Base-by-base conservation (phyloP, 2,888 invertebrate species). In the Pyrochroa serraticornis region DNA sequence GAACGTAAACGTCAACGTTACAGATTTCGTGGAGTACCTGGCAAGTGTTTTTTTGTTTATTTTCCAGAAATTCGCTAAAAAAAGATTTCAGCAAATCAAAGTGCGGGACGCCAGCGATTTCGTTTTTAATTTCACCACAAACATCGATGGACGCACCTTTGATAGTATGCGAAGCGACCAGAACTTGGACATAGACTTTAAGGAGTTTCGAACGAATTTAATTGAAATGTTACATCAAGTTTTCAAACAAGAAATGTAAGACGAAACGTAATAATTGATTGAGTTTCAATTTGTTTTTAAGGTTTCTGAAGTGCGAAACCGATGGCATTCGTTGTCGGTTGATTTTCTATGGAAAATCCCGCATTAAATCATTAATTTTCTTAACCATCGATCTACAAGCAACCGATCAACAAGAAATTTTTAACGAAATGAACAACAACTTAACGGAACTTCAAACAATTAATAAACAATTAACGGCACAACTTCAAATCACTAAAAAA, bases 321-420 rank as follows among this genome's bases (percentile, higher is more conserved):
- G 50, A 56, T 22, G 67, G 71, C 22, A 62, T 66, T 7, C 59
- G 60, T 35, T 76, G 76, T 60, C 73, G 71, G 31, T 58, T 79
- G 42, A 62, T 77, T 22, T 79, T 78, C 62, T 79, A 71, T 52
- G 75, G 74, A 13, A 77, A 75, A 56, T 75, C 78, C 0, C 73
- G 74, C 55, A 75, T 79, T 37, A 79, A 79, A 62, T 70, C 71
- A 2, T 66, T 78, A 37, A 70, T 78, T n/a, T 77, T 76, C 55
- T 64, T 79, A 14, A 74, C 73, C 1, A 56, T 79, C 30, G 77
- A 77, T 38, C 62, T 79, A 41, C 60, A 63, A 31, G 41, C 70
- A n/a, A 78, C 78, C 3, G 70, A 76, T 65, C 77, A 77, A 54
- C 72, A 69, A 41, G 77, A 77, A 60, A 71, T 79, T 12, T 74